Evolutionary conservation across 2,113 vertebrate species (phyloP).

Genomic region (Brachyhypopomus gauderio): DNA sequence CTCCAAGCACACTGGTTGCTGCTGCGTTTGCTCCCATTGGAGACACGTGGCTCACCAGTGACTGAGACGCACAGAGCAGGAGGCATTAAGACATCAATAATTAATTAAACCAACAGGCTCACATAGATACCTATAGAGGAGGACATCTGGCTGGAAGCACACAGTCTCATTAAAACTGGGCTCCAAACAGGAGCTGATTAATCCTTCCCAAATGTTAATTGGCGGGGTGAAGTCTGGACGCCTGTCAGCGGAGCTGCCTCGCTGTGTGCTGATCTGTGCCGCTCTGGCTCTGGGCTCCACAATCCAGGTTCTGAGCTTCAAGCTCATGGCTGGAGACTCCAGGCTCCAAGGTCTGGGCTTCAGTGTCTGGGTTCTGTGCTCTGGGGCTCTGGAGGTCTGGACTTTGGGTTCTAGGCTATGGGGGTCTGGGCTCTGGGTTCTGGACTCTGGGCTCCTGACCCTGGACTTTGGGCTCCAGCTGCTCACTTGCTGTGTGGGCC

Average conservation of each 20-base stretch:
- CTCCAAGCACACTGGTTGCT: constrained; percentile 36
- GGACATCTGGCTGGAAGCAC: constrained; percentile 60
- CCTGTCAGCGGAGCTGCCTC: constrained; percentile 71
- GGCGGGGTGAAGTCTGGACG: constrained; percentile 75
- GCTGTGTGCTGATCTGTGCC: constrained; percentile 47
- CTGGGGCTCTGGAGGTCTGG: too few species aligned
- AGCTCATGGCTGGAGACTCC: too few species aligned
- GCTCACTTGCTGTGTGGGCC: constrained; percentile 46
- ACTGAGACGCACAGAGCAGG: constrained; percentile 53
- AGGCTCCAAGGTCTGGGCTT: too few species aligned
- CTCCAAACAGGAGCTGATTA: constrained; percentile 64
- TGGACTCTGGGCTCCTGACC: too few species aligned
- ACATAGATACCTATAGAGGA: constrained; percentile 61
- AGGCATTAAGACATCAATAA: constrained; percentile 62
- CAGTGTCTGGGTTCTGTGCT: too few species aligned
- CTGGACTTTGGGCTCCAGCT: constrained; percentile 3
- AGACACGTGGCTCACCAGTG: constrained; percentile 46
- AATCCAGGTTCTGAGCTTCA: too few species aligned
- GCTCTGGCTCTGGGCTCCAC: not conserved
- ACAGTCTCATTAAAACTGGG: constrained; percentile 62
- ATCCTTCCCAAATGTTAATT: constrained; percentile 81
- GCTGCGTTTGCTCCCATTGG: constrained; percentile 40
- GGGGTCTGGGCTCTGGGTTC: too few species aligned
- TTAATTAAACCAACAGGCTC: constrained; percentile 62
- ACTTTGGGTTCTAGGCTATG: too few species aligned